A percentile compares a stretch with the other conserved stretches of the same genome.
These are phyloP conservation scores for Ariopsis seemanni DNA, from an alignment of 2,113 vertebrate species.

Conservation along the genomic window DNA sequence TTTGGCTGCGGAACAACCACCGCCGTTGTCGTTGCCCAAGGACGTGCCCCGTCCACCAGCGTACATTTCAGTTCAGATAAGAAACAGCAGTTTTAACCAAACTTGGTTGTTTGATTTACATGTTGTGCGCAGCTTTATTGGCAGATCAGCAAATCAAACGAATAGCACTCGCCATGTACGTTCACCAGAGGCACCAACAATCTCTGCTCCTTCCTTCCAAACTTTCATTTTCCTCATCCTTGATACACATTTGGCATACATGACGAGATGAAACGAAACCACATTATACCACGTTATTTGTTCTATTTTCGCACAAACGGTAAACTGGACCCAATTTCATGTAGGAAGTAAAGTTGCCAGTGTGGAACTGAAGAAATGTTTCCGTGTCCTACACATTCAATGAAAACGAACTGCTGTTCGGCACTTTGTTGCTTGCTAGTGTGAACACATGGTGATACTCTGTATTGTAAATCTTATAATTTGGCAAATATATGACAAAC, in stretches of 20 bases:
- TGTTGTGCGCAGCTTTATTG: neutral
- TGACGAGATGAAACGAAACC: neutral
- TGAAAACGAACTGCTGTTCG: neutral
- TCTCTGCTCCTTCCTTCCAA: neutral
- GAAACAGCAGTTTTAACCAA: neutral
- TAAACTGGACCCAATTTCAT: neutral
- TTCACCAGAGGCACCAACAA: neutral
- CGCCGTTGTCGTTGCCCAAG: neutral
- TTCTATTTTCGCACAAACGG: neutral
- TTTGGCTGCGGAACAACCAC: neutral
- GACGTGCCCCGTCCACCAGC: neutral
- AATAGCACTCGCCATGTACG: neutral
- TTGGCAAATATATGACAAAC: neutral
- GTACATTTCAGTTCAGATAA: neutral
- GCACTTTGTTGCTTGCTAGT: neutral
- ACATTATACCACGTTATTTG: neutral
- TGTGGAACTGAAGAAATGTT: neutral
- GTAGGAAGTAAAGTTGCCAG: neutral
- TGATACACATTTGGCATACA: neutral
- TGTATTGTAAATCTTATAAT: neutral
- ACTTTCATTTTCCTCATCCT: neutral
- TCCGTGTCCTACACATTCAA: neutral
- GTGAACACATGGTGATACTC: neutral
- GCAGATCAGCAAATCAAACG: neutral
- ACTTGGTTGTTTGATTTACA: neutral